Conservation (phyloP, 2,113 vertebrate genomes). For the Rhinolophus ferrumequinum region DNA sequence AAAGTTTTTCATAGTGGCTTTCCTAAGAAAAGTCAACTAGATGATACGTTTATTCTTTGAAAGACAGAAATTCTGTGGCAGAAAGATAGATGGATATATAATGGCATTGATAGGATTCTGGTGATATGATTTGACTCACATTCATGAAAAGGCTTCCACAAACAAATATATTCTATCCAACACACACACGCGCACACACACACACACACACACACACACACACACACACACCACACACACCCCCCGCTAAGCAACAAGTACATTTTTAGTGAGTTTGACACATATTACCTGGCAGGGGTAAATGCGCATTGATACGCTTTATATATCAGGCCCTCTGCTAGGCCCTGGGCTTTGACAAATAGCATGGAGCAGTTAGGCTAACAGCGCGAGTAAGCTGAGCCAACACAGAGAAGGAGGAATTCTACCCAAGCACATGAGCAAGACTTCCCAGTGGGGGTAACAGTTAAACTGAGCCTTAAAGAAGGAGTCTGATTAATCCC, state of each 20-base stretch:
- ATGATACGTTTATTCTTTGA: not conserved
- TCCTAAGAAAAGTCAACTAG: not conserved
- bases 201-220: not conserved
- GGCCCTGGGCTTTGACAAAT: not conserved
- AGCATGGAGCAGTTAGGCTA: not conserved
- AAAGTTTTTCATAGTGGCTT: not conserved
- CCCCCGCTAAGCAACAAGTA: not conserved
- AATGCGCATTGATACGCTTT: not conserved
- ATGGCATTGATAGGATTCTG: not conserved
- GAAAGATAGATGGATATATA: not conserved
- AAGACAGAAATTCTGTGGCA: not conserved
- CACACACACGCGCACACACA: not conserved
- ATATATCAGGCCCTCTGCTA: not conserved
- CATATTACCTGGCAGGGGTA: not conserved
- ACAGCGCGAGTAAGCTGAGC: not conserved
- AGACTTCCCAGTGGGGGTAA: not conserved
- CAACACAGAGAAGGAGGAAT: not conserved
- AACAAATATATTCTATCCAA: not conserved
- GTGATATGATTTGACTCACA: not conserved
- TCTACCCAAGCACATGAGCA: not conserved
- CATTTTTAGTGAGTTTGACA: not conserved
- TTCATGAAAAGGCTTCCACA: not conserved
- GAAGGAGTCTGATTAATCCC: not conserved
- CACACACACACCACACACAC: not conserved
- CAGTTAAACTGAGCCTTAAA: not conserved